Evolutionary conservation across 2,113 vertebrate species (phyloP), one percentile per base, ranked within the genome.

Genomic region (Ctenodactylus gundi): DNA sequence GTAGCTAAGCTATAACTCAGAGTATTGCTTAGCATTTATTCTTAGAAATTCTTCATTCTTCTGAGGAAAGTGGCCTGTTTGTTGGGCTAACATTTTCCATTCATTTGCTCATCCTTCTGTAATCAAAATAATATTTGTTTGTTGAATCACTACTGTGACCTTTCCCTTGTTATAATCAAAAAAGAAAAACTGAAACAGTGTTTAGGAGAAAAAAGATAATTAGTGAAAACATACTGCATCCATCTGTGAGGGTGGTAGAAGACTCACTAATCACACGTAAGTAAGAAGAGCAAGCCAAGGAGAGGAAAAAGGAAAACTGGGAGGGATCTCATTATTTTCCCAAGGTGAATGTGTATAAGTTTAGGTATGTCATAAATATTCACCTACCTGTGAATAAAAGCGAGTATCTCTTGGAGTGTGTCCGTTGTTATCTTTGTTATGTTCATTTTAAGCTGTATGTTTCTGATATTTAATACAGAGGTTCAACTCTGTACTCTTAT

Each of bases 221-320:
- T 41, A 51, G 78, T 75, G 86, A 92, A 96, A 88, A 77, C 27
- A 64, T 81, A 76, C 62, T 87, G 44, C 62, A 82, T 67, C 21
- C 20, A 34, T 75, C 36, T 36, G 0, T 29, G 20, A 68, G 34
- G 1, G 27, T 89, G 29, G 34, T 85, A 46, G 84, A 51, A 72
- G 31, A 81, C 15, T 55, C 10, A 15, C 1, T 64, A 72, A 55
- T 9, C 4, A 65, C 55, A 27, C n/a, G 64, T 76, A 76, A 34
- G 36, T 78, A 49, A 83, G n/a, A 53, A 36, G 60, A 72, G n/a
- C 75, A 78, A 57, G 21, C 39, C 34, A 55, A 41, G n/a, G 36
- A 58, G 21, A 72, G 62, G 62, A n/a, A n/a, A n/a, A n/a, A n/a
- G 46, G 25, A n/a, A 85, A 44, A 88, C 25, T 2, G 85, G 12